Percentiles rank a stretch among this genome's conserved stretches.
phyloP scores from a whole-genome alignment of 2,797 vertebrate species.

The Trematomus bernacchii region DNA sequence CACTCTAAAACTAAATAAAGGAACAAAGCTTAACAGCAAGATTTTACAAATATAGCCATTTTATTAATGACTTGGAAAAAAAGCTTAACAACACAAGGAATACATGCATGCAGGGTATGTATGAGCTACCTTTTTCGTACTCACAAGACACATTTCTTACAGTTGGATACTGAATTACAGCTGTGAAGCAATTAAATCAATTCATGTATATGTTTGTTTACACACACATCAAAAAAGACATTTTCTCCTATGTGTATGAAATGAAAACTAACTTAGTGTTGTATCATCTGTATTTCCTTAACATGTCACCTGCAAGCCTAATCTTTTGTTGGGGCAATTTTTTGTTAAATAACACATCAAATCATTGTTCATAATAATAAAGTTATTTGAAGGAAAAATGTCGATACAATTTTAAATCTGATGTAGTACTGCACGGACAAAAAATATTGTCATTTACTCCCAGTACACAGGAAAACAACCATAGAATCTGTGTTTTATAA shows the following conservation, averaged over 20 bases:
- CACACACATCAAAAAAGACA: constrained; percentile 45
- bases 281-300: constrained; percentile 15
- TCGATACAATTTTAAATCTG: constrained; percentile 23
- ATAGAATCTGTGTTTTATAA: constrained; percentile 44
- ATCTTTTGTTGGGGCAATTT: constrained; percentile 15
- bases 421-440: constrained; percentile 1
- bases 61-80: constrained; percentile 89
- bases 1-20: constrained; percentile 3
- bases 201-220: constrained; percentile 45
- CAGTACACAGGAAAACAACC: constrained; percentile 16
- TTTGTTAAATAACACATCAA: constrained; percentile 40
- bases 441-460: constrained; percentile 12
- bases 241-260: constrained; percentile 30
- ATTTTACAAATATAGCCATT: constrained; percentile 88
- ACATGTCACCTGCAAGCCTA: constrained; percentile 41
- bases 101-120: constrained; percentile 86
- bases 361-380: constrained; percentile 6
- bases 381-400: constrained; percentile 11
- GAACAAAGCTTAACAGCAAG: constrained; percentile 33
- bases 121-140: constrained; percentile 77
- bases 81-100: constrained; percentile 83
- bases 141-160: constrained; percentile 77
- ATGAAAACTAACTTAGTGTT: constrained; percentile 38
- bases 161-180: constrained; percentile 68
- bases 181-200: constrained; percentile 62